phyloP scores from a whole-genome alignment of 2,888 invertebrate species.

The Melanchra persicariae region DNA sequence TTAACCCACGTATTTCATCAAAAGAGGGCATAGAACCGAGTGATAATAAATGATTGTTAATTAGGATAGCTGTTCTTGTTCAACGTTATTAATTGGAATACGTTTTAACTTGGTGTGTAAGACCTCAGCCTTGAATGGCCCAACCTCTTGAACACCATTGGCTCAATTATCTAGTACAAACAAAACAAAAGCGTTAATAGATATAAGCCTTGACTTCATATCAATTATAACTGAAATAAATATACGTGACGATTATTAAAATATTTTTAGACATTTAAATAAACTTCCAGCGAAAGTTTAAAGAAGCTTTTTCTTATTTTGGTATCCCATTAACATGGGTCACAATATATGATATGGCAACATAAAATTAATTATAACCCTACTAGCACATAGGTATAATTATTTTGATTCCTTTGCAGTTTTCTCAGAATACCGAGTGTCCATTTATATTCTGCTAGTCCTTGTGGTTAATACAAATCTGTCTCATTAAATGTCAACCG shows the following conservation, averaged over 20 bases:
- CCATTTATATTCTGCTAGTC: constrained; percentile 61
- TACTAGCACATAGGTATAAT: constrained; percentile 62
- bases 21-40: constrained; percentile 42
- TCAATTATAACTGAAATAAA: constrained; percentile 39
- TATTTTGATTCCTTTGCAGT: constrained; percentile 59
- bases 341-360: constrained; percentile 43
- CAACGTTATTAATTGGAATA: constrained; percentile 43
- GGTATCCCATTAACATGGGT: constrained; percentile 43
- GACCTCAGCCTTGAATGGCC: constrained; percentile 47
- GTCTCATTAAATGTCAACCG: constrained; percentile 67
- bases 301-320: constrained; percentile 33
- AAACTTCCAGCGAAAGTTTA: constrained; percentile 10
- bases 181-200: constrained; percentile 40
- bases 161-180: constrained; percentile 35
- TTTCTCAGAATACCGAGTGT: constrained; percentile 63
- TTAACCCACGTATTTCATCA: constrained; percentile 57
- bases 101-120: constrained; percentile 23
- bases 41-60: constrained; percentile 51
- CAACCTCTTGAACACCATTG: constrained; percentile 52
- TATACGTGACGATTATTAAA: constrained; percentile 18
- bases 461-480: constrained; percentile 65
- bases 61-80: constrained; percentile 28
- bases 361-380: constrained; percentile 59
- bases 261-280: constrained; percentile 14
- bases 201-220: constrained; percentile 48